Base-by-base conservation (phyloP, 2,888 invertebrate genomes). In the Platycnemis pennipes region DNA sequence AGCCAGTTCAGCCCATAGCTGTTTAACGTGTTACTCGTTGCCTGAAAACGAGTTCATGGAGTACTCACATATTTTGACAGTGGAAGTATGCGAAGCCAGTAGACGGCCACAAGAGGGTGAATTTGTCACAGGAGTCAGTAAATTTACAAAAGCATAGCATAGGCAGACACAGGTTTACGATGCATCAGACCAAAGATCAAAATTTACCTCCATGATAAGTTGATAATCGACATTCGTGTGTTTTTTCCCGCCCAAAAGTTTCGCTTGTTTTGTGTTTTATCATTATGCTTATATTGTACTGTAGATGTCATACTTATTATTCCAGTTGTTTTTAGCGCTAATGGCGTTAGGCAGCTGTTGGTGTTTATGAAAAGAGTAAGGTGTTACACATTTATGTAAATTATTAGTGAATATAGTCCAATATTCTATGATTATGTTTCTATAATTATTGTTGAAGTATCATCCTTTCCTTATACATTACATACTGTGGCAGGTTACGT, bases 311-410 rank as follows among this genome's bases (percentile, higher is more conserved):
- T 46, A 8, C 13, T 45, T 46, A 87, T 46, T n/a, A 44, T 46
- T n/a, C n/a, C 46, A n/a, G 0, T 45, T n/a, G 87, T 77, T 87
- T 77, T 87, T 87, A 87, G 87, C 87, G 87, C 87, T 87, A 87
- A 87, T 87, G 46, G 87, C 87, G 87, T 26, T 45, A 26, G 87
- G 87, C 46, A 45, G 46, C 26, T 87, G 87, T 87, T 46, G 44
- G 87, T 45, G 45, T 44, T 45, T 22, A 8, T 87, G 16, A 46
- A 44, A 26, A 26, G 31, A 77, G 37, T 37, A 1, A 31, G 37
- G 77, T 13, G 2, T 37, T 77, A 77, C n/a, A 31, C 77, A 3
- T 63, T 77, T 77, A 26, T 77, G 37, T 77, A 2, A 31, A 37
- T 77, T 77, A 77, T 0, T 77, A 13, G 11, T 77, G 77, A 77